Conservation (phyloP, 2,888 invertebrate genomes). For the Glyphotaelius pellucidus region DNA sequence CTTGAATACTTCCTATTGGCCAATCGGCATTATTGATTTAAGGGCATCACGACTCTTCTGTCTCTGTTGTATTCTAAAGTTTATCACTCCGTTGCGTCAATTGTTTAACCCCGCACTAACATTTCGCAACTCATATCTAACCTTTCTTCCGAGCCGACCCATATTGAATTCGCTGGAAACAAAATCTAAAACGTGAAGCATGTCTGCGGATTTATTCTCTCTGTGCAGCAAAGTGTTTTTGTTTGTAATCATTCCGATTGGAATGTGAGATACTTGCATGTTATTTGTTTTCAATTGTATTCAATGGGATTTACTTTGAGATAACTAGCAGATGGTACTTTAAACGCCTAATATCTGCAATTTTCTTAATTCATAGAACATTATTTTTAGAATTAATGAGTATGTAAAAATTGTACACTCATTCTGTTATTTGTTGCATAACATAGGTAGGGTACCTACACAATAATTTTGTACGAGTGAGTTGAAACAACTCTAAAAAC, state of each 20-base stretch:
- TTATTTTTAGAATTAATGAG: too few relatives aligned
- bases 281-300: slow-evolving; percentile 1
- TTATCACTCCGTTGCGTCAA: slow-evolving; percentile 62
- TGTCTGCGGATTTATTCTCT: slow-evolving; percentile 19
- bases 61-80: slow-evolving; percentile 58
- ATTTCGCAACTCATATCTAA: slow-evolving; percentile 62
- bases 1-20: slow-evolving; percentile 58
- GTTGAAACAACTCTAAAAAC: too few relatives aligned
- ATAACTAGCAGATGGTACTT: background rate
- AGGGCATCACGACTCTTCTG: slow-evolving; percentile 65
- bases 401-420: too few relatives aligned
- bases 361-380: background rate
- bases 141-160: slow-evolving; percentile 60
- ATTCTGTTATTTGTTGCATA: too few relatives aligned
- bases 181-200: slow-evolving; percentile 41
- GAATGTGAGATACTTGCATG: background rate
- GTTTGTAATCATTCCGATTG: slow-evolving; percentile 21
- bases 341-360: background rate
- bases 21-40: slow-evolving; percentile 65
- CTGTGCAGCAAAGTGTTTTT: background rate
- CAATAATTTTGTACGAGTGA: too few relatives aligned
- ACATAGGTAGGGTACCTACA: too few relatives aligned
- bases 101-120: slow-evolving; percentile 50
- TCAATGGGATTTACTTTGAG: background rate
- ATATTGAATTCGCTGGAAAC: slow-evolving; percentile 40